Evolutionary conservation across 2,888 invertebrate species (phyloP), one percentile per base, ranked within the genome.

Genomic region (Adelphocoris suturalis): DNA sequence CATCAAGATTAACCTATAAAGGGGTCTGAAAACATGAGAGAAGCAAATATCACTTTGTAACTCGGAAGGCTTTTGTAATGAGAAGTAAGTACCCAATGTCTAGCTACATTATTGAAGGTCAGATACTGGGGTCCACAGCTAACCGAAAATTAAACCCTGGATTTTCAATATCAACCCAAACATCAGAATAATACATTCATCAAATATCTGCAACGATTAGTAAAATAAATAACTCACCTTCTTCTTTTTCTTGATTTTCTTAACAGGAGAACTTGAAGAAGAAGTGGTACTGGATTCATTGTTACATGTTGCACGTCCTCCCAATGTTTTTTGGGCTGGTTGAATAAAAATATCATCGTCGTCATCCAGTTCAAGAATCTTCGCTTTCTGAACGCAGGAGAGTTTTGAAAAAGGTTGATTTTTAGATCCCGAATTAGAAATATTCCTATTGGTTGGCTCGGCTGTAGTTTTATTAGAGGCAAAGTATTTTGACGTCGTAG

Each of bases 401-500:
- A 57, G 57, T 57, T 57, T 57, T n/a, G n/a, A 57, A 13, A n/a
- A 52, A 14, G 52, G n/a, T 57, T n/a, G 16, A n/a, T n/a, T 16
- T 12, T 0, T n/a, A n/a, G 57, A 52, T 3, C 16, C 11, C 52
- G 2, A 23, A 68, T 0, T 3, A 23, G 13, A 23, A 5, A 1
- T 61, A 61, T 19, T 68, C 23, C 0, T 19, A 23, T 23, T 27
- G 23, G 19, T 23, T 19, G 3, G 5, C 16, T 57, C n/a, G n/a
- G n/a, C 57, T 14, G 57, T 57, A 16, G 57, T n/a, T 57, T 57
- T 68, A 68, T 23, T 61, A 7, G 61, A 61, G 61, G 27, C 85
- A 28, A 86, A 86, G 23, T 86, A 86, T 47, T 86, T 86, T 75
- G 86, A 88, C 2, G 47, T 88, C 16, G 82, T 82, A n/a, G 27